Evolutionary conservation across 2,113 vertebrate genomes (phyloP).

Genomic region (Amphiprion percula): DNA sequence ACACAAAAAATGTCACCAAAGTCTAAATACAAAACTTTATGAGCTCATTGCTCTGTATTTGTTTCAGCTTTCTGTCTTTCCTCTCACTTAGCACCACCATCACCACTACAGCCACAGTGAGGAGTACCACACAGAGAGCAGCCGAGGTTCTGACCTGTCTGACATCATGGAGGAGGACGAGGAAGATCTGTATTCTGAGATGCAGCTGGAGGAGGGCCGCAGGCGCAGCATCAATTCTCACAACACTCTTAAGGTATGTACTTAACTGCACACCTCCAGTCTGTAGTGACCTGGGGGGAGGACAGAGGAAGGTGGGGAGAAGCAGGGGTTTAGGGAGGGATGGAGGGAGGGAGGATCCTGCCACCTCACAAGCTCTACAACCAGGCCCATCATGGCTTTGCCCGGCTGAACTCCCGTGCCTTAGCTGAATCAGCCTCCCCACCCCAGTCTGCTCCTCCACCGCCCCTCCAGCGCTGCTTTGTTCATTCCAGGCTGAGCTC

Average conservation of each 20-base stretch:
- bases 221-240: constrained; percentile 92
- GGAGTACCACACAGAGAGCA: constrained; percentile 96
- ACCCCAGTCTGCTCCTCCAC: constrained; percentile 43
- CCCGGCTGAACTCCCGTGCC: constrained; percentile 53
- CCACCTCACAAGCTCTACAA: constrained; percentile 44
- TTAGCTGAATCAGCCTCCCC: constrained; percentile 32
- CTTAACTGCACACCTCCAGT: constrained; percentile 28
- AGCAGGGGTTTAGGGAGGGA: not conserved
- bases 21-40: too few species aligned
- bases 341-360: constrained; percentile 5
- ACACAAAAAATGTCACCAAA: too few species aligned
- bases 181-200: constrained; percentile 96
- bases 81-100: constrained; percentile 84
- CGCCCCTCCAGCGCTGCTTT: constrained; percentile 53
- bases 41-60: not conserved
- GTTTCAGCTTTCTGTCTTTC: not conserved
- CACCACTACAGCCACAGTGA: constrained; percentile 92
- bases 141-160: constrained; percentile 95
- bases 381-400: constrained; percentile 65
- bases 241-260: constrained; percentile 92
- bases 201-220: constrained; percentile 95
- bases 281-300: constrained; percentile 10
- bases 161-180: constrained; percentile 99
- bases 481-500: constrained; percentile 58
- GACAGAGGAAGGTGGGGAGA: constrained; percentile 8